A percentile compares a stretch with the other conserved stretches of the same genome.
phyloP scores from a whole-genome alignment of 2,888 invertebrate genomes.

The Acleris cristana region DNA sequence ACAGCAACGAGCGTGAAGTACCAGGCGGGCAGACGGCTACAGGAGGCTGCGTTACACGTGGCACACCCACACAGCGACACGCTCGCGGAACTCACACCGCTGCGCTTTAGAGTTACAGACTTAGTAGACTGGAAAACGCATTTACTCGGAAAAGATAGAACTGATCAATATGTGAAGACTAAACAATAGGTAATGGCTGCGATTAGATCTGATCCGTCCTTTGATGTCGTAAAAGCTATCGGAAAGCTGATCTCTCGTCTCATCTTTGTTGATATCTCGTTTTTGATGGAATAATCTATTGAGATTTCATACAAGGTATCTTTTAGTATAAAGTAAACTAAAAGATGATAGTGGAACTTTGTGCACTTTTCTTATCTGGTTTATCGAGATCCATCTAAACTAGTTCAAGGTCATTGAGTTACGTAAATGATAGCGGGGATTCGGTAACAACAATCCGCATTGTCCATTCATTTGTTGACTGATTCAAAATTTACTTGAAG shows the following conservation, averaged over 20 bases:
- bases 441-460: too few relatives aligned
- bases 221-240: slow-evolving; percentile 19
- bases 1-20: slow-evolving; percentile 63
- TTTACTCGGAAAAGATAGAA: slow-evolving; percentile 69
- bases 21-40: slow-evolving; percentile 58
- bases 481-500: too few relatives aligned
- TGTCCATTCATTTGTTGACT: too few relatives aligned
- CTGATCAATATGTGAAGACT: slow-evolving; percentile 57
- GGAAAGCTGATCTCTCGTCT: slow-evolving; percentile 6
- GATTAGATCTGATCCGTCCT: neutral
- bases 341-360: too few relatives aligned
- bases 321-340: too few relatives aligned
- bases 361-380: too few relatives aligned
- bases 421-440: too few relatives aligned
- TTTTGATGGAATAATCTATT: too few relatives aligned
- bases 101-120: slow-evolving; percentile 54
- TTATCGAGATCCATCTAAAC: too few relatives aligned
- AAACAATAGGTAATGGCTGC: slow-evolving; percentile 20
- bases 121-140: slow-evolving; percentile 71
- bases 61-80: slow-evolving; percentile 59
- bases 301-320: too few relatives aligned
- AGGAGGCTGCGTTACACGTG: slow-evolving; percentile 62
- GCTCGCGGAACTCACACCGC: slow-evolving; percentile 40
- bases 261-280: neutral
- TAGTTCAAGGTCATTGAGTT: too few relatives aligned